Evolutionary conservation across 2,888 invertebrate genomes (phyloP), one percentile per base, ranked within the genome.

Genomic region (Neuroscelio doddi): DNA sequence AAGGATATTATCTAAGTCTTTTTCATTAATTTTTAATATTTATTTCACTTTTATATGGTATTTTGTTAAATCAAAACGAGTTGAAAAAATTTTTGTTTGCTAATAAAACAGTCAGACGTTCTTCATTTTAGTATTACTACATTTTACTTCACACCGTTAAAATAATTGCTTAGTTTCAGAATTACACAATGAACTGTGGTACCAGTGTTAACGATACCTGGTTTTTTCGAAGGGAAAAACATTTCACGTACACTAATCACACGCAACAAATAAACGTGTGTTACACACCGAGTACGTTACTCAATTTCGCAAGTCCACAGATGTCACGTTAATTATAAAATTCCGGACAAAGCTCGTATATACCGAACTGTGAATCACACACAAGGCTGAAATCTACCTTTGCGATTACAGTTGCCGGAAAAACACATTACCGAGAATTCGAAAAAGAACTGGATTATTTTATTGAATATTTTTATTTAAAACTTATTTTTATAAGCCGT

Each of bases 281-380:
- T 64, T 68, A 58, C 58, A 57, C 56, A 63, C 68, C 51, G 61
- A 49, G 57, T 57, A 53, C 55, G 66, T 65, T 62, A 59, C 69
- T 64, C 70, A 64, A 75, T 74, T 71, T 65, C 62, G 61, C 71
- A 72, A 76, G 71, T 77, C 74, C 72, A 55, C 69, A 74, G 76
- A 78, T 77, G 76, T 74, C 73, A 71, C 76, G 76, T 78, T 80
- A 80, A 80, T 80, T 79, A 80, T 77, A 76, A 77, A 79, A 79
- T 71, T 76, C 73, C 73, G 57, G 65, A 58, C 71, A 68, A 71
- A 73, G 70, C 69, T 75, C 66, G 67, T 32, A 53, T 62, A 66
- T 47, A 61, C 58, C 44, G 52, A 65, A 65, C 36, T 58, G 58
- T 58, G 58, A 62, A 66, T 62, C 50, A 34, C 50, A 62, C 34